These are phyloP conservation scores for Arenaria interpres DNA, from an alignment of 2,113 vertebrate species.

Conservation along the genomic window DNA sequence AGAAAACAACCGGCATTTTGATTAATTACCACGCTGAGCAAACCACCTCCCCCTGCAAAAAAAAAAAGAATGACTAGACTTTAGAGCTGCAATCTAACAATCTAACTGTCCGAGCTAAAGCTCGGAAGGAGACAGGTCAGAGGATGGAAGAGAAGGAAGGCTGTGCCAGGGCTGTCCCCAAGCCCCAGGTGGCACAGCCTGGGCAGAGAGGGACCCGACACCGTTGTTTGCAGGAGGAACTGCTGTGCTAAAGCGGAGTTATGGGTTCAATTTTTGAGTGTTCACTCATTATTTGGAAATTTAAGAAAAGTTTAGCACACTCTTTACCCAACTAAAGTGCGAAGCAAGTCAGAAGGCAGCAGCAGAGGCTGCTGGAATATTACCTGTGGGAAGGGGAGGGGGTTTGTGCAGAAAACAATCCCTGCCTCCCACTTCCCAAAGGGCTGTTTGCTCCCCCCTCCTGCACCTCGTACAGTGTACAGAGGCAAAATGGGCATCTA, in stretches of 20 bases:
- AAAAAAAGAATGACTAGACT: neutral
- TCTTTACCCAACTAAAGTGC: neutral
- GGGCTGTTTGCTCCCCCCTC: accelerated
- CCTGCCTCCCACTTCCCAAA: neutral
- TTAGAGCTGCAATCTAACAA: neutral
- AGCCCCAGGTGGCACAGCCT: accelerated
- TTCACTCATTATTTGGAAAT: neutral
- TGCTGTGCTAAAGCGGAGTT: neutral
- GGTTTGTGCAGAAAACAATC: neutral
- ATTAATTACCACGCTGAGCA: neutral
- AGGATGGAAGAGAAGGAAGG: neutral
- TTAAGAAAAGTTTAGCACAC: neutral
- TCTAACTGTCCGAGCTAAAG: neutral
- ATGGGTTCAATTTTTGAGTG: accelerated
- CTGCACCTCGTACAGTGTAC: accelerated
- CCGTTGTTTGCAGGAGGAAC: accelerated
- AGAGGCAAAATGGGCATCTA: accelerated
- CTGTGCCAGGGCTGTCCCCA: neutral
- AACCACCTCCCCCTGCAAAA: neutral
- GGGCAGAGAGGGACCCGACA: accelerated
- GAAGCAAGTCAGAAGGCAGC: neutral
- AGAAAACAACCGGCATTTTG: neutral
- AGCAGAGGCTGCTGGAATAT: no score
- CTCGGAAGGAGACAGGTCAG: neutral
- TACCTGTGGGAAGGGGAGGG: neutral